These are phyloP conservation scores for Diorhabda elongata DNA, from an alignment of 1,140 invertebrate species.

Conservation along the genomic window DNA sequence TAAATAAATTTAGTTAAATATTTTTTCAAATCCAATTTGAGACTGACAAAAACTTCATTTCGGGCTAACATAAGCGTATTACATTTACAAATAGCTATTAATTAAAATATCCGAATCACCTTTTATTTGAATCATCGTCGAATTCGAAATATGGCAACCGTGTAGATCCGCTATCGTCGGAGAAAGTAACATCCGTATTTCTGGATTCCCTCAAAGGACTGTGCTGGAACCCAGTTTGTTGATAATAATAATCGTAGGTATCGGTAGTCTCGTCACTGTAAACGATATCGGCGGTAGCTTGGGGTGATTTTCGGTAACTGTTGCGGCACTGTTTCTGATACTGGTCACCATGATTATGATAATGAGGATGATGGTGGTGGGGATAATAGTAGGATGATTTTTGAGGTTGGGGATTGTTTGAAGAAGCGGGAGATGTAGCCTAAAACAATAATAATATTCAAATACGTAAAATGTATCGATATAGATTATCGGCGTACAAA, in stretches of 20 bases:
- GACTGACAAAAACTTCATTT: too few species aligned
- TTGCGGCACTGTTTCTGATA: conserved; percentile 7
- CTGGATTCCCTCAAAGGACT: conserved; percentile 27
- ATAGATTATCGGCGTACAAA: too few species aligned
- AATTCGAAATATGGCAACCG: conserved; percentile 39
- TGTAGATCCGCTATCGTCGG: conserved; percentile 39
- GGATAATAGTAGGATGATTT: not conserved
- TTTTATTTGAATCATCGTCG: conserved; percentile 34
- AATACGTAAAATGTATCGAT: too few species aligned
- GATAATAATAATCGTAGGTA: conserved; percentile 34
- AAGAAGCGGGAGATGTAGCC: not conserved
- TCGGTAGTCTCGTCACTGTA: conserved; percentile 35
- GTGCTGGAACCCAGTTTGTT: conserved; percentile 21
- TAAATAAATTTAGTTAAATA: too few species aligned
- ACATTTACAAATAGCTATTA: too few species aligned
- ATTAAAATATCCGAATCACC: not conserved
- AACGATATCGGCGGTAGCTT: conserved; percentile 27
- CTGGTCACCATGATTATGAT: conserved; percentile 5
- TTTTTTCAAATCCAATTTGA: too few species aligned
- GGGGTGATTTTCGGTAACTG: conserved; percentile 10
- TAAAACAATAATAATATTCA: conserved; percentile 7
- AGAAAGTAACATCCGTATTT: conserved; percentile 29
- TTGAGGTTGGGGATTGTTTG: not conserved
- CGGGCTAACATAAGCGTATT: too few species aligned
- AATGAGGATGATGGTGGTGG: conserved; percentile 15